phyloP scores from a whole-genome alignment of 1,140 invertebrate genomes.

The Paraescarpia echinospica region DNA sequence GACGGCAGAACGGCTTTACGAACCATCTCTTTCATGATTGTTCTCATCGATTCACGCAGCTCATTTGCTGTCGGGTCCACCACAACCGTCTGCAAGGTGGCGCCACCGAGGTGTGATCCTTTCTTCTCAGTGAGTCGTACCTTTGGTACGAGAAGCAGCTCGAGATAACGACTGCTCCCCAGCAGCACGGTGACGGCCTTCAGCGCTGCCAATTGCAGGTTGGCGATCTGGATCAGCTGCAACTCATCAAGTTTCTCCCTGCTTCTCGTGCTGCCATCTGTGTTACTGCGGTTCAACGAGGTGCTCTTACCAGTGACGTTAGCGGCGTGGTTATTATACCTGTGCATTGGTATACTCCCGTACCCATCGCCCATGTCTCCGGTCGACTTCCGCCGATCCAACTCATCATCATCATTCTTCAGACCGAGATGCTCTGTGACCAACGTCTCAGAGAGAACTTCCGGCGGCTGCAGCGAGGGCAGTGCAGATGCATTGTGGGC shows the following conservation, averaged over 20 bases:
- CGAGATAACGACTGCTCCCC: conserved; percentile 61
- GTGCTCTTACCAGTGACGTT: neutral
- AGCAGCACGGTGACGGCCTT: conserved; percentile 63
- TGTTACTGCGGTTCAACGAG: neutral
- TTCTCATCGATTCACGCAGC: conserved; percentile 46
- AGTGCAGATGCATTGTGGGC: neutral
- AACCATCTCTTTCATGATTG: conserved; percentile 54
- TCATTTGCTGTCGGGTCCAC: conserved; percentile 9
- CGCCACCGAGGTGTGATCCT: neutral
- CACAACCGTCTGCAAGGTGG: neutral
- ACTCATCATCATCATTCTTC: neutral
- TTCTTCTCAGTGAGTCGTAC: conserved; percentile 24
- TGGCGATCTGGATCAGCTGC: conserved; percentile 54
- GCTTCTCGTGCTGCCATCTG: neutral
- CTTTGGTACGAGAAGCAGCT: conserved; percentile 64
- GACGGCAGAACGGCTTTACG: conserved; percentile 51
- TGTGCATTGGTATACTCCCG: neutral
- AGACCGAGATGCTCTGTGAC: neutral
- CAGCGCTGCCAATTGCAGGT: conserved; percentile 65
- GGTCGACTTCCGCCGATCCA: neutral
- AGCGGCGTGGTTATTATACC: neutral
- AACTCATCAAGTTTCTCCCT: neutral
- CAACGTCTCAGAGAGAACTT: neutral
- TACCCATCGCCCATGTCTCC: neutral
- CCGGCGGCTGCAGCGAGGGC: neutral